Evolutionary conservation across 2,888 invertebrate species (phyloP).

Genomic region (Tenthredo distinguenda): DNA sequence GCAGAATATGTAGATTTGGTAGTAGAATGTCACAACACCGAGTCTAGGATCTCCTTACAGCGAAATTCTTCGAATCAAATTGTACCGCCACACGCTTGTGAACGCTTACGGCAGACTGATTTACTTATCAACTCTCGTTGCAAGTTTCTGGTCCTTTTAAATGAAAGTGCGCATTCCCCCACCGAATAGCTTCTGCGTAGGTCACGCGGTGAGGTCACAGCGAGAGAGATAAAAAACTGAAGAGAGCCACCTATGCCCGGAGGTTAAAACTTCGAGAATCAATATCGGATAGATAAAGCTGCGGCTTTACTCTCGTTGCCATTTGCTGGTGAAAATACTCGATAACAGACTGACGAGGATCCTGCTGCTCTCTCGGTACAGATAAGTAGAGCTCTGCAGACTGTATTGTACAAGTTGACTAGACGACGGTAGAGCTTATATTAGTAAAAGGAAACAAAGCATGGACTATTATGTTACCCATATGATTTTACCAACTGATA

Average conservation of each 20-base stretch:
- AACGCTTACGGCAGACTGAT: not conserved
- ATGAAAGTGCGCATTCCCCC: not conserved
- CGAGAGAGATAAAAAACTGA: not conserved
- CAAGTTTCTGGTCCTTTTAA: not conserved
- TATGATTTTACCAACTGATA: not conserved
- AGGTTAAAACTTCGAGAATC: not conserved
- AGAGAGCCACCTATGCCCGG: not conserved
- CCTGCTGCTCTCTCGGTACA: constrained; percentile 16
- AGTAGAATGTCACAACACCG: not conserved
- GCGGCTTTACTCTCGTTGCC: not conserved
- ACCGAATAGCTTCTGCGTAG: not conserved
- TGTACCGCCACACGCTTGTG: not conserved
- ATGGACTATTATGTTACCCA: not conserved
- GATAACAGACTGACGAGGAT: not conserved
- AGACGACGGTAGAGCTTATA: not conserved
- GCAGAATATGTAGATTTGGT: not conserved
- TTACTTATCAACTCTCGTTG: not conserved
- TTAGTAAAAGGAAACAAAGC: not conserved
- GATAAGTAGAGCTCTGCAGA: constrained; percentile 8
- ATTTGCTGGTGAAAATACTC: not conserved
- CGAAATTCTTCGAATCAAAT: not conserved
- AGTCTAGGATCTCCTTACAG: not conserved
- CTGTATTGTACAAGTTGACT: not conserved
- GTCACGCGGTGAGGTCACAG: not conserved
- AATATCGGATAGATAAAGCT: not conserved